Conservation (phyloP, 1,140 invertebrate genomes). For the Bombyx mandarina region DNA sequence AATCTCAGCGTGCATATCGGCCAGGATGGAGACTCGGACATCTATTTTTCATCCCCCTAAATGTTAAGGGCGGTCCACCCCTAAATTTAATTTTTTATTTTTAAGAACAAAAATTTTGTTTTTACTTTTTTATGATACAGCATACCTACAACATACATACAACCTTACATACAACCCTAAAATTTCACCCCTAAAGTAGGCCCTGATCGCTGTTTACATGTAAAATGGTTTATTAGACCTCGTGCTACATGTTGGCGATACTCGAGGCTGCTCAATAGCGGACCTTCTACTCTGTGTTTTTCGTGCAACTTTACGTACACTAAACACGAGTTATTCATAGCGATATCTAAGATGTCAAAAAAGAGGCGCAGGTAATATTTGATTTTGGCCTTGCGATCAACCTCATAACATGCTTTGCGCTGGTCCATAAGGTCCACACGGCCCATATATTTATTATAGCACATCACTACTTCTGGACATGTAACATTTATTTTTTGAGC, state of each 20-base stretch:
- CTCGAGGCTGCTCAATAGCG: conserved; percentile 12
- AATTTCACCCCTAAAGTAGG: conserved; percentile 8
- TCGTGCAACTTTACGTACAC: conserved; percentile 18
- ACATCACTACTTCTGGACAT: conserved; percentile 22
- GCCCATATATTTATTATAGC: conserved; percentile 28
- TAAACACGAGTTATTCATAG: conserved; percentile 23
- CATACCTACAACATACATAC: too few relatives aligned
- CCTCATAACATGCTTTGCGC: conserved; percentile 20
- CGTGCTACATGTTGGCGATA: conserved; percentile 23
- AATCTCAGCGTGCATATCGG: too few relatives aligned
- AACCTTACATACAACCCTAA: too few relatives aligned
- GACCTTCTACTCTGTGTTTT: conserved; percentile 6
- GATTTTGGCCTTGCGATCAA: conserved; percentile 24
- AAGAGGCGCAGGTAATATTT: conserved; percentile 25
- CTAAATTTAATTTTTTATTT: too few relatives aligned
- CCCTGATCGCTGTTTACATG: conserved; percentile 22
- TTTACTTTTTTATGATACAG: too few relatives aligned
- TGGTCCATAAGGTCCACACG: conserved; percentile 24
- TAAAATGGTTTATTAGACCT: conserved; percentile 27
- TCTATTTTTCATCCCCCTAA: too few relatives aligned
- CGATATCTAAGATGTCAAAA: conserved; percentile 26
- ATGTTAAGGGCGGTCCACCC: too few relatives aligned
- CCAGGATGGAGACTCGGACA: too few relatives aligned
- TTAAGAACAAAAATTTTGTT: too few relatives aligned
- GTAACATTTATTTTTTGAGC: conserved; percentile 24